Percentiles rank a stretch among this genome's conserved stretches.
Evolutionary conservation across 2,113 vertebrate genomes (phyloP).

Genomic region (Pyrgilauda ruficollis): DNA sequence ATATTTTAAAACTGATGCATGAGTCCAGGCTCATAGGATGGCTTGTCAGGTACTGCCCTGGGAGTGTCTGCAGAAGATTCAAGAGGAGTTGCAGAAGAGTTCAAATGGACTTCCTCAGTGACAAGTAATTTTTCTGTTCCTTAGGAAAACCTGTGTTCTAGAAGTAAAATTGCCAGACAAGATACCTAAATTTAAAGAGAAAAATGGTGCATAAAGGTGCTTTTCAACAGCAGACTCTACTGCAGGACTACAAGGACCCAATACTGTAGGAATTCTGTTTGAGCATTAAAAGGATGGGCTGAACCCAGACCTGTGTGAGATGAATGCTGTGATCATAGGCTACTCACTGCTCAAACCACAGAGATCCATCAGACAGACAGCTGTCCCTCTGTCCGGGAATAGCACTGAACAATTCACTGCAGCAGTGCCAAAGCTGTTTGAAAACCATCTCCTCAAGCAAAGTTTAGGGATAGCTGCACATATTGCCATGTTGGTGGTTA

Average conservation of each 20-base stretch:
- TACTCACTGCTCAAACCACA: not conserved
- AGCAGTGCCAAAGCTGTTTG: not conserved
- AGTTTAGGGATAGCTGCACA: not conserved
- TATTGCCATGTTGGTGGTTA: not conserved
- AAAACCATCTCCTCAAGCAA: not conserved
- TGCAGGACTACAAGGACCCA: not conserved
- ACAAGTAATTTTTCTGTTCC: not conserved
- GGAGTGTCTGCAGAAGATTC: not conserved
- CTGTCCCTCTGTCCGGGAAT: not conserved
- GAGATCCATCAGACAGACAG: not conserved
- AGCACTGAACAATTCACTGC: not conserved
- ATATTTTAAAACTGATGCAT: not conserved
- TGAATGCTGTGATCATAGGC: not conserved
- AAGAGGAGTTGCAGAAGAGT: not conserved
- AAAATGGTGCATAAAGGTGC: not conserved
- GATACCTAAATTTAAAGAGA: not conserved
- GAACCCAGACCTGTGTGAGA: not conserved
- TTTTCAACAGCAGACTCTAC: not conserved
- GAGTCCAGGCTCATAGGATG: not conserved
- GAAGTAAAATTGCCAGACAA: not conserved
- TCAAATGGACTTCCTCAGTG: not conserved
- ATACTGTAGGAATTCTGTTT: not conserved
- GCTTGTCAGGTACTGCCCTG: not conserved
- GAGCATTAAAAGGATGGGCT: not conserved
- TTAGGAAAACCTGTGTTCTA: not conserved